Percentiles rank a stretch among this genome's conserved stretches.
phyloP scores from a whole-genome alignment of 2,113 vertebrate species.

The Zootoca vivipara region DNA sequence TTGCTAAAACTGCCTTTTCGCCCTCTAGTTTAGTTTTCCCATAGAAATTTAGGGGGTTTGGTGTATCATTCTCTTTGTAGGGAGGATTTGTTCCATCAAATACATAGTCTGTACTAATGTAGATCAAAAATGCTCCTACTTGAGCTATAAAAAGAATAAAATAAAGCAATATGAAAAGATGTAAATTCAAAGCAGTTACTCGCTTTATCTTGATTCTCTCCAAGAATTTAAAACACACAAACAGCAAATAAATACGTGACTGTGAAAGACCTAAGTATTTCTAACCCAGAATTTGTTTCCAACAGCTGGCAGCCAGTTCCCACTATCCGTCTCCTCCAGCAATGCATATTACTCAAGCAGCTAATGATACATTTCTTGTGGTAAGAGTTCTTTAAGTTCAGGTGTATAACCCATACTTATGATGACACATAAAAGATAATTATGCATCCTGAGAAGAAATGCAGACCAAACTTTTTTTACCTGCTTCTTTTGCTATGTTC shows the following conservation, averaged over 20 bases:
- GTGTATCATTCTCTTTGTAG: slow-evolving; percentile 89
- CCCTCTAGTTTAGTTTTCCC: slow-evolving; percentile 94
- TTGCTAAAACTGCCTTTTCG: slow-evolving; percentile 86
- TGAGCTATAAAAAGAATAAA: slow-evolving; percentile 67
- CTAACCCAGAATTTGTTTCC: background rate
- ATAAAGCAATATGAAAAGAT: background rate
- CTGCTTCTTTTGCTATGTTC: slow-evolving; percentile 91
- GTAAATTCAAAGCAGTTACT: background rate
- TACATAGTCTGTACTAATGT: slow-evolving; percentile 96
- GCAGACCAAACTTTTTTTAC: slow-evolving; percentile 69
- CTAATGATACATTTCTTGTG: fast-evolving
- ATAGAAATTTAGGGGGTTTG: slow-evolving; percentile 91
- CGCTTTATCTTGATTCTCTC: background rate
- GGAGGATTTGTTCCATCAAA: slow-evolving; percentile 94
- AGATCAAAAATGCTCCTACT: slow-evolving; percentile 86
- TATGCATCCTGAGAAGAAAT: background rate
- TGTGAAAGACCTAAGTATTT: background rate
- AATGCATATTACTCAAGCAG: fast-evolving
- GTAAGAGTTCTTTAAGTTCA: background rate
- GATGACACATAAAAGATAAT: background rate
- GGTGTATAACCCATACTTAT: fast-evolving
- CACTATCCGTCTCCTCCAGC: background rate
- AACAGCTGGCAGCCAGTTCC: background rate
- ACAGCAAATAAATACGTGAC: too few relatives aligned
- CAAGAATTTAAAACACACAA: background rate